A percentile compares a stretch with the other conserved stretches of the same genome.
Evolutionary conservation across 2,888 invertebrate genomes (phyloP).

Genomic region (Eilema caniola): DNA sequence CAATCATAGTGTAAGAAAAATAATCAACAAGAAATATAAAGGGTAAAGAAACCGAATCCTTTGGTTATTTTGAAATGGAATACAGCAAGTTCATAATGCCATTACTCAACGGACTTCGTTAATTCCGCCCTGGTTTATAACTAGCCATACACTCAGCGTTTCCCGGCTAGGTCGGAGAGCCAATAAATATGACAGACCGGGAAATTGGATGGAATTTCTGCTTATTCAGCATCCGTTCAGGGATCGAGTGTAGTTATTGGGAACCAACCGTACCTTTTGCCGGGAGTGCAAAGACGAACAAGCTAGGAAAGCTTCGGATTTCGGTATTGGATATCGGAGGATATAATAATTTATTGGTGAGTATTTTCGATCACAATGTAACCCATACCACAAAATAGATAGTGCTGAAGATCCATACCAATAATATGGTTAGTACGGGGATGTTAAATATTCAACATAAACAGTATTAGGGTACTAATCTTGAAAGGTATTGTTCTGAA

Average conservation of each 20-base stretch:
- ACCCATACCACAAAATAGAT: not conserved
- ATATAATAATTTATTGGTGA: not conserved
- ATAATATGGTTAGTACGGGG: not conserved
- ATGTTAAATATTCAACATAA: not conserved
- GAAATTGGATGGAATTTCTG: slow-evolving; percentile 79
- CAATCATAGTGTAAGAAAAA: not conserved
- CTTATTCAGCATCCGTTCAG: slow-evolving; percentile 63
- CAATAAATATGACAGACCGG: slow-evolving; percentile 80
- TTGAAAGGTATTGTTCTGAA: not conserved
- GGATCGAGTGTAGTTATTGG: slow-evolving; percentile 55
- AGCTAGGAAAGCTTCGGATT: slow-evolving; percentile 26
- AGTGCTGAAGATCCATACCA: too few relatives aligned
- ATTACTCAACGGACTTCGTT: slow-evolving; percentile 47
- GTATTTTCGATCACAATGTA: not conserved
- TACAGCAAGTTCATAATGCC: slow-evolving; percentile 23
- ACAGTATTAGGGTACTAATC: not conserved
- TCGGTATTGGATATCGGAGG: slow-evolving; percentile 15
- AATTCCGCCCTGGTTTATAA: slow-evolving; percentile 54
- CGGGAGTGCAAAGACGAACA: slow-evolving; percentile 23
- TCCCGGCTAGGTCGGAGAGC: slow-evolving; percentile 60
- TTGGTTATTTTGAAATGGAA: slow-evolving; percentile 20
- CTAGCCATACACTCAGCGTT: slow-evolving; percentile 59
- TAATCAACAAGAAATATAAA: not conserved
- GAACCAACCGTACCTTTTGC: slow-evolving; percentile 39
- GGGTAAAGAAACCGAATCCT: not conserved